Base-by-base conservation (phyloP, 2,113 vertebrate species). In the Microcebus ravelobensis region DNA sequence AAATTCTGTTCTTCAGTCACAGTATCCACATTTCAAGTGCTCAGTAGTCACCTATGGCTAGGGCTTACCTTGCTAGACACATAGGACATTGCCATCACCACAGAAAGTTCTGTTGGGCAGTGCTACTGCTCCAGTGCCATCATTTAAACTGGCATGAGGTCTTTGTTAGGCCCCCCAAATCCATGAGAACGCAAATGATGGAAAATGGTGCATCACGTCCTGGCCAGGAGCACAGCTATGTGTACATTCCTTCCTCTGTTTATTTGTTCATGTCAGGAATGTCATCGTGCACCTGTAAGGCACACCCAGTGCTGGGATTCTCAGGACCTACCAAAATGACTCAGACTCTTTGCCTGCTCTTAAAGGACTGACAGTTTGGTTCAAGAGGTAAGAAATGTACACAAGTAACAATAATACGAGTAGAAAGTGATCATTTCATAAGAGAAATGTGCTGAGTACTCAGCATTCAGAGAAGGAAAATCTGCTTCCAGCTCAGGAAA, bases 381-480 rank as follows among this genome's bases (percentile, higher is more conserved):
- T 93, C 74, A 92, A 48, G 39, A 91, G 31, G 21, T 50, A 59
- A 50, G 77, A 84, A 57, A 52, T 52, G 18, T 45, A 23, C 71
- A 8, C 45, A 79, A 86, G n/a, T 57, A 88, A 71, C 2, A 45
- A 34, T 68, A 55, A 36, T 71, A 42, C 5, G 3, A 89, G 86
- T n/a, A 55, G 36, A 94, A 71, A 73, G 48, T 34, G 74, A 39
- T 86, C 8, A 0, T 79, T 94, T 95, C 39, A 15, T 81, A 39
- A 48, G 48, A 94, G 39, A 90, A 59, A 23, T 84, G 18, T 88
- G 25, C 82, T 76, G 31, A 48, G 25, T 34, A 10, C 15, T 90
- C 52, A 8, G 71, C 71, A 55, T 90, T 96, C 87, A 94, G 84
- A 96, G 91, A 84, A 90, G 59, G 76, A 88, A 86, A 91, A 91